These are phyloP conservation scores for Bombus confusus DNA, from an alignment of 1,140 invertebrate genomes.

Conservation along the genomic window DNA sequence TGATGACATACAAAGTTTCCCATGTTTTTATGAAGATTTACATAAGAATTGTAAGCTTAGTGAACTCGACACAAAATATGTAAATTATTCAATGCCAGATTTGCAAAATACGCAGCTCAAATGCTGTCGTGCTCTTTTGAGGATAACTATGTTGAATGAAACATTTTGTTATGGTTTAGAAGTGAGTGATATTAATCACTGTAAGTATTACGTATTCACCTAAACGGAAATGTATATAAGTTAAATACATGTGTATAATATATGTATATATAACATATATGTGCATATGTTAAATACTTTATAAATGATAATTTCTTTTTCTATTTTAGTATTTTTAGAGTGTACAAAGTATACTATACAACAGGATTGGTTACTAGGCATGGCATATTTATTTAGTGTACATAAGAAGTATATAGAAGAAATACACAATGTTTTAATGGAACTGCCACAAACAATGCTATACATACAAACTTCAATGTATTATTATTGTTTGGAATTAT, in stretches of 20 bases:
- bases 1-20: conserved; percentile 75
- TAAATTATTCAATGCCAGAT: conserved; percentile 74
- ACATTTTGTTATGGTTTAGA: conserved; percentile 76
- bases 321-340: conserved; percentile 77
- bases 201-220: conserved; percentile 63
- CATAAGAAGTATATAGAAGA: conserved; percentile 57
- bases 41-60: conserved; percentile 72
- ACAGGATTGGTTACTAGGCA: conserved; percentile 78
- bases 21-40: conserved; percentile 79
- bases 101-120: conserved; percentile 75
- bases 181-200: conserved; percentile 76
- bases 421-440: conserved; percentile 69
- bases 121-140: conserved; percentile 78
- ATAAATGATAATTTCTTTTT: conserved; percentile 36
- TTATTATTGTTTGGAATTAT: conserved; percentile 76
- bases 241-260: not conserved
- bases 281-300: conserved; percentile 10
- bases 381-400: conserved; percentile 78
- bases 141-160: conserved; percentile 78
- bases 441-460: conserved; percentile 71
- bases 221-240: not conserved
- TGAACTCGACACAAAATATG: conserved; percentile 76
- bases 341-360: conserved; percentile 74
- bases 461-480: conserved; percentile 75
- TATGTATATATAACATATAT: not conserved